Conservation (phyloP, 2,797 vertebrate species). For the Sorex maritimensis region DNA sequence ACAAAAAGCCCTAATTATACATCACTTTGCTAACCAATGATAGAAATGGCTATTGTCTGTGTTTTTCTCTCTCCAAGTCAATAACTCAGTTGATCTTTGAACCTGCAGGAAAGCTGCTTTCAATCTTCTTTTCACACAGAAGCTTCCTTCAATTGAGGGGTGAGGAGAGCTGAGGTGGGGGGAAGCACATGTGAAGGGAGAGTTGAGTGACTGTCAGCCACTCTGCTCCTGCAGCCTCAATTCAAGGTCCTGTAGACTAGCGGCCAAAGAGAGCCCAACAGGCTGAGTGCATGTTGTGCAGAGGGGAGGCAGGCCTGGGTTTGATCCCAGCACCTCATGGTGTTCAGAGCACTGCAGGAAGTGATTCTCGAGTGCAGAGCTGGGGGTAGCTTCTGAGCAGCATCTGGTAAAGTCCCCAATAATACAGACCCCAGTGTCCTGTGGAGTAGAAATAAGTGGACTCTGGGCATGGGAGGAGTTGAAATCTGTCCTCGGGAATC, state of each 20-base stretch:
- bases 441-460: not conserved
- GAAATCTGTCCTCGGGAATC: not conserved
- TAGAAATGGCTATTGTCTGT: slow-evolving; percentile 40
- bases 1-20: slow-evolving; percentile 44
- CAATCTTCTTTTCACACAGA: not conserved
- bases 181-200: not conserved
- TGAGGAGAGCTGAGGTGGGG: not conserved
- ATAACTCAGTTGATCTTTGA: slow-evolving; percentile 46
- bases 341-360: no score
- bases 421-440: not conserved
- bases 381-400: no score
- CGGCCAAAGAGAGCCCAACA: no score
- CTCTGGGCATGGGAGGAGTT: not conserved
- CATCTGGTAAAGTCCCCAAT: no score
- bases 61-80: slow-evolving; percentile 62
- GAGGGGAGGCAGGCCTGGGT: no score
- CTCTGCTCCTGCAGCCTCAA: not conserved
- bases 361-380: no score
- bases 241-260: not conserved
- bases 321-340: no score
- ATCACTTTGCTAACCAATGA: slow-evolving; percentile 46
- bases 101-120: slow-evolving; percentile 20
- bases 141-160: not conserved
- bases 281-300: no score
- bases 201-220: not conserved